phyloP scores from a whole-genome alignment of 2,888 invertebrate genomes.

The Amiota minor region DNA sequence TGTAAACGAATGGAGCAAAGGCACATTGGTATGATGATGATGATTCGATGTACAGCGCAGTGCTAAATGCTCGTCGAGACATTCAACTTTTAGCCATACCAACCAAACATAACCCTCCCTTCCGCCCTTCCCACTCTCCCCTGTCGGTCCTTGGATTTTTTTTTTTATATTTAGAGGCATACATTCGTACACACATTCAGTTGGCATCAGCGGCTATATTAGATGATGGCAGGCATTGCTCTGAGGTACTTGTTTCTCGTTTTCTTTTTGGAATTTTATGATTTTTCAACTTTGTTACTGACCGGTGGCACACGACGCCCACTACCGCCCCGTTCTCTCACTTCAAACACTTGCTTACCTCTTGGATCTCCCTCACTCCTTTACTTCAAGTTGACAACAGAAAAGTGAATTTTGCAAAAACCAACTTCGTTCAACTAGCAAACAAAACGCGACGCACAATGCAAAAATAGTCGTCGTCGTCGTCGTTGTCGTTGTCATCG shows the following conservation, averaged over 20 bases:
- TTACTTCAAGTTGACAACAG: neutral
- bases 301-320: conserved; percentile 1
- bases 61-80: conserved; percentile 12
- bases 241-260: conserved; percentile 34
- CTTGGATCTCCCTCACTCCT: neutral
- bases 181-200: too few relatives aligned
- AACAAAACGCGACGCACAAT: conserved; percentile 27
- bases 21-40: neutral
- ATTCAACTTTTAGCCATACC: neutral
- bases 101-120: neutral
- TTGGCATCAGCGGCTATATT: too few relatives aligned
- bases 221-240: too few relatives aligned
- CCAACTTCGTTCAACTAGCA: neutral
- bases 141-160: conserved; percentile 51
- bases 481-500: conserved; percentile 2
- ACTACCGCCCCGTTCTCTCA: conserved; percentile 21
- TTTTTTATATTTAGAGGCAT: conserved; percentile 51
- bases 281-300: conserved; percentile 30
- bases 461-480: conserved; percentile 21
- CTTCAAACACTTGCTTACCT: neutral
- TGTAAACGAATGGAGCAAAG: neutral
- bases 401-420: conserved; percentile 25
- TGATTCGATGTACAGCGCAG: neutral
- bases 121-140: neutral
- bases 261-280: conserved; percentile 23